These are phyloP conservation scores for Drosophila busckii DNA, from an alignment of 1,140 invertebrate species.

Conservation along the genomic window DNA sequence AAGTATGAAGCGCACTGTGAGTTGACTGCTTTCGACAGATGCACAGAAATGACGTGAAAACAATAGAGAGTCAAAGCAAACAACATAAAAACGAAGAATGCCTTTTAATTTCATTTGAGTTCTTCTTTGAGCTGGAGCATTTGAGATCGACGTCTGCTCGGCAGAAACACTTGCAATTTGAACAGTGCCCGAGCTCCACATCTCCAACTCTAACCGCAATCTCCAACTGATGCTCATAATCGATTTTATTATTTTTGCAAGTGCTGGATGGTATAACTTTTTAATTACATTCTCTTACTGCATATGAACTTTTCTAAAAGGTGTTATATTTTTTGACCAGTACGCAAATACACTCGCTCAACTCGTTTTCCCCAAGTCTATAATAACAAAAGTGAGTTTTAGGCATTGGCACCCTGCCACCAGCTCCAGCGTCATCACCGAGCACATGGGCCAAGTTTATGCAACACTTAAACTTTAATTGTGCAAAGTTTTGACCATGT, in stretches of 20 bases:
- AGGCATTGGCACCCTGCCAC: slow-evolving; percentile 45
- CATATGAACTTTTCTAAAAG: slow-evolving; percentile 49
- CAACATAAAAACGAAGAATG: slow-evolving; percentile 31
- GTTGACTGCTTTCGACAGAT: slow-evolving; percentile 50
- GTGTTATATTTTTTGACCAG: slow-evolving; percentile 40
- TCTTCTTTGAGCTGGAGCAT: too few species aligned
- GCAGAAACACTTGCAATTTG: too few species aligned
- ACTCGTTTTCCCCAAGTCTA: slow-evolving; percentile 36
- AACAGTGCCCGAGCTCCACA: too few species aligned
- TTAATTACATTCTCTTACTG: slow-evolving; percentile 67
- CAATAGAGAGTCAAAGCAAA: slow-evolving; percentile 46
- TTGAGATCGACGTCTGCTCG: too few species aligned
- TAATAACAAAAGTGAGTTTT: slow-evolving; percentile 66
- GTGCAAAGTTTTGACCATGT: slow-evolving; percentile 72
- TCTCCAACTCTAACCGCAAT: too few species aligned
- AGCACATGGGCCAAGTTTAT: slow-evolving; percentile 60
- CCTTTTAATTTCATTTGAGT: slow-evolving; percentile 56
- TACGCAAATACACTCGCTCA: slow-evolving; percentile 30
- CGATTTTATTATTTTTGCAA: slow-evolving; percentile 65
- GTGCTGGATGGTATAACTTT: slow-evolving; percentile 48
- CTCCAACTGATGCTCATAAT: slow-evolving; percentile 61
- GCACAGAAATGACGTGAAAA: slow-evolving; percentile 38
- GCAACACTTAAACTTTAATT: slow-evolving; percentile 77
- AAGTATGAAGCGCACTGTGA: slow-evolving; percentile 34
- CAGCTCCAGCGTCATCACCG: slow-evolving; percentile 11